Evolutionary conservation across 2,888 invertebrate species (phyloP), one percentile per base, ranked within the genome.

Genomic region (Phalera bucephala): DNA sequence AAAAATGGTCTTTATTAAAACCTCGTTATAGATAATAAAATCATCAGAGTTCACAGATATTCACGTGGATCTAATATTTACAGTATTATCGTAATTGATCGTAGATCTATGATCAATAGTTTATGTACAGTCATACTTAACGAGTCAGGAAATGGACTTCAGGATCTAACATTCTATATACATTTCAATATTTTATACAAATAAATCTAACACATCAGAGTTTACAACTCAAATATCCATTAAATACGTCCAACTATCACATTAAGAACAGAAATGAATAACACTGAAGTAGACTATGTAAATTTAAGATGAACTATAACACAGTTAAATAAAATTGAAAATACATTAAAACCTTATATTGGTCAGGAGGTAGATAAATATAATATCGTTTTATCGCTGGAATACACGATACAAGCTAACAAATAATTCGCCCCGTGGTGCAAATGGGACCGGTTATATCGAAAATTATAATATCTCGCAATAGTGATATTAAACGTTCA

Each of bases 1-100:
- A 83, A 45, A 80, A 81, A 72, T 77, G 77, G 77, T 74, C 72
- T 84, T 83, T 84, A 83, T 74, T 85, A 73, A 81, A 84, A 80
- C 76, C 79, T 65, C 62, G 54, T 64, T 62, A 54, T 44, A 47
- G 71, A 64, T 72, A 72, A 71, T 49, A 57, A 36, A 51, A 55
- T 65, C 67, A 68, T 58, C 71, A 62, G 49, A 72, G 70, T 70
- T 69, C 69, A 80, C 81, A 80, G 73, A 78, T 80, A 78, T 66
- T 57, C 64, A 77, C 76, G 72, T 65, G 67, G 43, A 65, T 53
- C 67, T 79, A 79, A 62, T 82, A 82, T 84, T 51, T 84, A 82
- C 83, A 83, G 33, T 48, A 42, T 52, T 58, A 64, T 52, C 40
- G 53, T 51, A 48, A 45, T 46, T 65, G 44, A n/a, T n/a, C n/a